These are phyloP conservation scores for Nicator chloris DNA, from an alignment of 2,113 vertebrate genomes.

Conservation along the genomic window DNA sequence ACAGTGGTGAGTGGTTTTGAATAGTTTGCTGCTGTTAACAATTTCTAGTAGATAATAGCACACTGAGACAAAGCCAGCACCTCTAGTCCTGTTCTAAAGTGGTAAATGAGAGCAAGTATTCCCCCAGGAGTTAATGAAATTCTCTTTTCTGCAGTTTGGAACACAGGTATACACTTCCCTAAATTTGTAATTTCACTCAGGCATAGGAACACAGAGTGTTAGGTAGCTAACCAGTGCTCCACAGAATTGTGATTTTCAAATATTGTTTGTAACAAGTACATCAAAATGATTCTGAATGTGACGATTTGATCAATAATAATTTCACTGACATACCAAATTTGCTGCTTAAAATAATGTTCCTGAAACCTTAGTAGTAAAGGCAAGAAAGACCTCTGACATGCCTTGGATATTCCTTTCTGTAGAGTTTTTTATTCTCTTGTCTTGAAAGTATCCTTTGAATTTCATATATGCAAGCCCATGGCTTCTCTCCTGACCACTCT, in stretches of 20 bases:
- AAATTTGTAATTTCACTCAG: slow-evolving; percentile 2
- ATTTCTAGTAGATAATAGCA: background rate
- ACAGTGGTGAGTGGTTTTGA: background rate
- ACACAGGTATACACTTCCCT: background rate
- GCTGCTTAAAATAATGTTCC: background rate
- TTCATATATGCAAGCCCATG: background rate
- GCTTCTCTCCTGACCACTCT: background rate
- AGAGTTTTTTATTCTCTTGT: background rate
- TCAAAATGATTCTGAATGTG: slow-evolving; percentile 38
- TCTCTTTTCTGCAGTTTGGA: background rate
- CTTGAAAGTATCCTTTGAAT: background rate
- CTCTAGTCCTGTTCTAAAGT: background rate
- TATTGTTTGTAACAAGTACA: slow-evolving; percentile 7
- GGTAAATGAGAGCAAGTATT: background rate
- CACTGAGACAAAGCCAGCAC: background rate
- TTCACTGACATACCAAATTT: slow-evolving; percentile 38
- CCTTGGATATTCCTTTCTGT: background rate
- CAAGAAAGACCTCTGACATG: background rate
- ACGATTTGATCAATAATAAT: slow-evolving; percentile 16
- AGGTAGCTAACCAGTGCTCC: background rate
- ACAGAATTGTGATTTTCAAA: slow-evolving; percentile 33
- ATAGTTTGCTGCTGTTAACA: background rate
- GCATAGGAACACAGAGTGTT: background rate
- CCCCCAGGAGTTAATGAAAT: background rate
- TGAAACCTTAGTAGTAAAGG: background rate